Evolutionary conservation across 2,797 vertebrate genomes (phyloP), one percentile per base, ranked within the genome.

Genomic region (Choloepus didactylus): DNA sequence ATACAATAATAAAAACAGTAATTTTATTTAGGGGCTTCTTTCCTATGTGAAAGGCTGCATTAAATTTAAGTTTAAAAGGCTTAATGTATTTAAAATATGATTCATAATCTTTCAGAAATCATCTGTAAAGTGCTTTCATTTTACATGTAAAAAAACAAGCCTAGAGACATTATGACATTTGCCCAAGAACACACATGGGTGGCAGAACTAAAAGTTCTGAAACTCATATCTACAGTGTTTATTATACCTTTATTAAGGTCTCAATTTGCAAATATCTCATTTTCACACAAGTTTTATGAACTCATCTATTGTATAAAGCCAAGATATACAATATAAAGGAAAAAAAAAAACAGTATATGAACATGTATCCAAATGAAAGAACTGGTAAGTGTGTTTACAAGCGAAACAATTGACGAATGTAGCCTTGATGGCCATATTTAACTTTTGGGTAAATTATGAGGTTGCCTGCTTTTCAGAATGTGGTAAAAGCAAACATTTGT

Each of bases 1-100:
- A 89, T 62, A 38, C 23, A 69, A 67, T 94, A 83, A 60, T 49
- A 35, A 77, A 89, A 62, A 46, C 84, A 73, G 5, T 80, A 94
- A 70, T 85, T 93, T 92, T 23, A n/a, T 3, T 87, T 49, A 64
- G 86, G 54, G 6, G 1, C 8, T 81, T n/a, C 76, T 90, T 87
- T 76, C 93, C 35, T 93, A 93, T 44, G 35, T 80, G 41, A 72
- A 94, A 95, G 51, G 0, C 81, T 62, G 70, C 5, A 56, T 70
- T 86, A 85, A 88, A 72, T 41, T 56, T 46, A 85, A 84, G 8
- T 56, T 91, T 81, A 64, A 79, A 81, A 77, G 6, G 6, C 59
- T 93, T 62, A 54, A 89, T 85, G 84, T 7, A 88, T 70, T 92
- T 85, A 81, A 85, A 85, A 85, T 38, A 18, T 44, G 18, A 62